A percentile compares a stretch with the other conserved stretches of the same genome.
Evolutionary conservation across 2,113 vertebrate species (phyloP).

Genomic region (Apeltes quadracus): DNA sequence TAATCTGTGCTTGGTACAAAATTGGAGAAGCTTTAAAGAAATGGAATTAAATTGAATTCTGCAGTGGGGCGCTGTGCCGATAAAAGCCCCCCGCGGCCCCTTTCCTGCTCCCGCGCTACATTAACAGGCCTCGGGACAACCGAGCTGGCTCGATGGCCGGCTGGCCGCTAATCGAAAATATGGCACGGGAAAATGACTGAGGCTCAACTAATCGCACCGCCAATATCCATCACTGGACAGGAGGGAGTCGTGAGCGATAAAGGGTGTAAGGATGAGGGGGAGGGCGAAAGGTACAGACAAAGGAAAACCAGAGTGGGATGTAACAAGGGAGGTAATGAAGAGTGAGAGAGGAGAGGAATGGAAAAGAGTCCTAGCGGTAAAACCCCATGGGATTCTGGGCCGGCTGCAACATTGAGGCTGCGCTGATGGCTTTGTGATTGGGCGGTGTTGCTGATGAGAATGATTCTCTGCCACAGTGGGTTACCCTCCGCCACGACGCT

Average conservation of each 20-base stretch:
- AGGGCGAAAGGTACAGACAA: slow-evolving; percentile 20
- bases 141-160: slow-evolving; percentile 52
- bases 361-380: slow-evolving; percentile 29
- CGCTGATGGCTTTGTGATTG: slow-evolving; percentile 77
- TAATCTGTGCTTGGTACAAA: neutral
- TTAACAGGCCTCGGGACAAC: slow-evolving; percentile 57
- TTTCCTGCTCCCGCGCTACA: slow-evolving; percentile 20
- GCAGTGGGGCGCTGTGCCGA: slow-evolving; percentile 29
- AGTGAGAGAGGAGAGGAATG: slow-evolving; percentile 33
- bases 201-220: slow-evolving; percentile 75
- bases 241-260: slow-evolving; percentile 59
- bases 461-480: slow-evolving; percentile 69
- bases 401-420: slow-evolving; percentile 50
- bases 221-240: slow-evolving; percentile 75
- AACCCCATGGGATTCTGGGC: slow-evolving; percentile 57
- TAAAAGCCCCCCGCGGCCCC: slow-evolving; percentile 8
- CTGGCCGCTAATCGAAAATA: slow-evolving; percentile 72
- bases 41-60: neutral
- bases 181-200: slow-evolving; percentile 72
- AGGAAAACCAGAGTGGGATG: slow-evolving; percentile 47
- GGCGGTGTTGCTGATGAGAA: slow-evolving; percentile 74
- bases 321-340: slow-evolving; percentile 64
- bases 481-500: slow-evolving; percentile 57
- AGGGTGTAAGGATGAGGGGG: slow-evolving; percentile 16
- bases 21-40: neutral